These are phyloP conservation scores for Apis mellifera DNA, from an alignment of 1,140 invertebrate genomes.

Conservation along the genomic window Amel_HAv3.1 CM009943.2:8345501-8346000, in stretches of 20 bases:
- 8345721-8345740: too few relatives aligned
- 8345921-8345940: conserved; percentile 17
- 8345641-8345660: too few relatives aligned
- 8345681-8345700: too few relatives aligned
- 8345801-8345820: conserved; percentile 30
- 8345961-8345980: conserved; percentile 72
- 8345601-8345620: too few relatives aligned
- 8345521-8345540: too few relatives aligned
- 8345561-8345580: too few relatives aligned
- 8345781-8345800: neutral
- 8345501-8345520: too few relatives aligned
- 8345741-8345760: neutral
- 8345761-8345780: conserved; percentile 26
- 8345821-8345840: neutral
- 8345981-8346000: conserved; percentile 67
- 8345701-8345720: too few relatives aligned
- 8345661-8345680: too few relatives aligned
- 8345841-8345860: neutral
- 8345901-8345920: conserved; percentile 56
- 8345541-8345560: too few relatives aligned
- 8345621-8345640: too few relatives aligned
- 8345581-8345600: too few relatives aligned
- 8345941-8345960: conserved; percentile 40
- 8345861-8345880: conserved; percentile 21
- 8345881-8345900: conserved; percentile 24